Conservation (phyloP, 1,140 invertebrate species). For the Diorhabda elongata region DNA sequence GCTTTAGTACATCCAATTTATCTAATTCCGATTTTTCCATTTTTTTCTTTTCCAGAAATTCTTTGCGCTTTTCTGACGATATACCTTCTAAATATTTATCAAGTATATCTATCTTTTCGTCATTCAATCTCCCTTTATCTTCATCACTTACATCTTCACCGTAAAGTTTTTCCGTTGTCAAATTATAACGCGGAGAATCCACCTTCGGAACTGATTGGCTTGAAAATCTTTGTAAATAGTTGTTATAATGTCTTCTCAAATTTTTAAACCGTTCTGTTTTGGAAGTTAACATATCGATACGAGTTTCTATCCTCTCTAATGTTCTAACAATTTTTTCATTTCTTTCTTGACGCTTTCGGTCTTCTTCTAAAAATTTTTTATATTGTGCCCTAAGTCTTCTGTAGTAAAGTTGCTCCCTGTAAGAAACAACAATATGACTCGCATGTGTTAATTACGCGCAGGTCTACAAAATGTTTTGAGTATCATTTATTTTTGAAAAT, state of each 20-base stretch:
- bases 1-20: conserved; percentile 6
- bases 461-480: no score
- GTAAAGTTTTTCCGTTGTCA: not conserved
- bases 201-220: not conserved
- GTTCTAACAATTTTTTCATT: conserved; percentile 56
- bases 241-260: conserved; percentile 44
- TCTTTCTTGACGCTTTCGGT: conserved; percentile 54
- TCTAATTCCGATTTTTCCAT: conserved; percentile 7
- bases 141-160: not conserved
- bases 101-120: conserved; percentile 26
- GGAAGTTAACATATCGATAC: conserved; percentile 53
- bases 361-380: conserved; percentile 58
- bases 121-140: conserved; percentile 1
- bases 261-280: conserved; percentile 58
- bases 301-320: conserved; percentile 56
- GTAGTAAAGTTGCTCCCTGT: conserved; percentile 39
- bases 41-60: conserved; percentile 7
- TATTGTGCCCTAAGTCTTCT: conserved; percentile 55
- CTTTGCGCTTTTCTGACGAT: conserved; percentile 10
- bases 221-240: conserved; percentile 23
- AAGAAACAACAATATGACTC: conserved; percentile 13
- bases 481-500: no score
- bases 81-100: conserved; percentile 25
- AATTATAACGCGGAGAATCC: not conserved
- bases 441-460: no score